These are phyloP conservation scores for Lapara coniferarum DNA, from an alignment of 2,888 invertebrate genomes.

Conservation along the genomic window DNA sequence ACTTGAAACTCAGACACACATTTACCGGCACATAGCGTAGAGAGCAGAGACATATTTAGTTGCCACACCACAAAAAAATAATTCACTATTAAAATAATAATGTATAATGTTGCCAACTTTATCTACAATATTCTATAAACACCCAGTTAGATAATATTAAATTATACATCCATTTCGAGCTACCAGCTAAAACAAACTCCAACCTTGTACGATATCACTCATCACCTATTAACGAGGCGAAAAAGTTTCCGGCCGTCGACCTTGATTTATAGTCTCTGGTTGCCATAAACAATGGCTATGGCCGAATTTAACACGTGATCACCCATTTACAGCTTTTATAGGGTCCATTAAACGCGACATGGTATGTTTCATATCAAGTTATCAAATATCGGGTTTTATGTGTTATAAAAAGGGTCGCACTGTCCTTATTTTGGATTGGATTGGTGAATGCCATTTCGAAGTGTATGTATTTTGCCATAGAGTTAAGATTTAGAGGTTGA, in stretches of 20 bases:
- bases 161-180: neutral
- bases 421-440: neutral
- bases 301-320: conserved; percentile 21
- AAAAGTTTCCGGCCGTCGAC: conserved; percentile 11
- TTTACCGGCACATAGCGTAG: no score
- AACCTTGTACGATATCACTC: conserved; percentile 8
- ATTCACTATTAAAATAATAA: no score
- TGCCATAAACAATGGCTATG: conserved; percentile 18
- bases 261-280: conserved; percentile 13
- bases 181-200: neutral
- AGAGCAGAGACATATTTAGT: no score
- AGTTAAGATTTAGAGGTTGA: no score
- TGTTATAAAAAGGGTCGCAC: neutral
- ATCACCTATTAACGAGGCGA: conserved; percentile 11
- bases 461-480: no score
- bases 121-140: no score
- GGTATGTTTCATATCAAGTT: neutral
- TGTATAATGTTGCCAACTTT: no score
- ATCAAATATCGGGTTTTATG: neutral
- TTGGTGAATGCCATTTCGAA: no score
- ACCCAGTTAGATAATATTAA: no score
- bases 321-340: conserved; percentile 17
- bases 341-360: conserved; percentile 1
- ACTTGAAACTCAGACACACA: no score
- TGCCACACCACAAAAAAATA: no score